phyloP scores from a whole-genome alignment of 2,888 invertebrate species.

The Rhagophthalmus giganteus region DNA sequence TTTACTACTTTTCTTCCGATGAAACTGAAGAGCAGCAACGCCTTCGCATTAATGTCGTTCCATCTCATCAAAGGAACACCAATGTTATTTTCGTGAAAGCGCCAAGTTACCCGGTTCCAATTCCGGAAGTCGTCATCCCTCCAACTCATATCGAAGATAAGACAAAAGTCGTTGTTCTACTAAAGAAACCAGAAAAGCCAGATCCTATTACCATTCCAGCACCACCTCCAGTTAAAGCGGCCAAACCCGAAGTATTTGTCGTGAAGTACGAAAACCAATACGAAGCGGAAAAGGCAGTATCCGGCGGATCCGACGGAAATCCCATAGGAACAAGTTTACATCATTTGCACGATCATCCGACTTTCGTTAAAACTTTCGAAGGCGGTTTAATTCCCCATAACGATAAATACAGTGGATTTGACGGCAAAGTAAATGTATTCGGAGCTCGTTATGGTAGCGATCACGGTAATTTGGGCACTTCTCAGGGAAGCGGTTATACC shows the following conservation, averaged over 20 bases:
- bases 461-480: background rate
- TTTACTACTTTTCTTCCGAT: slow-evolving; percentile 50
- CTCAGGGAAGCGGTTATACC: background rate
- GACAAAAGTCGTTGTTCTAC: slow-evolving; percentile 49
- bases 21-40: slow-evolving; percentile 42
- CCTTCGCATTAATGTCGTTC: slow-evolving; percentile 37
- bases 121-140: slow-evolving; percentile 40
- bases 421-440: background rate
- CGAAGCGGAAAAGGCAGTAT: slow-evolving; percentile 35
- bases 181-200: slow-evolving; percentile 70
- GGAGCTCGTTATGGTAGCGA: background rate
- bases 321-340: background rate
- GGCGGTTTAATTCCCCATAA: too few species aligned
- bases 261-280: slow-evolving; percentile 68
- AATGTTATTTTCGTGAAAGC: slow-evolving; percentile 58
- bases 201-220: slow-evolving; percentile 76
- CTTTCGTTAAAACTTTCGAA: background rate
- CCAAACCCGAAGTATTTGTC: slow-evolving; percentile 88
- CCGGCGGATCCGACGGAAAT: background rate
- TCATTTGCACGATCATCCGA: background rate
- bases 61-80: slow-evolving; percentile 51
- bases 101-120: slow-evolving; percentile 42
- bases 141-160: slow-evolving; percentile 45
- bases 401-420: background rate
- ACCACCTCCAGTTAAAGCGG: slow-evolving; percentile 74